phyloP scores from a whole-genome alignment of 2,797 vertebrate genomes.

The Enteromius unitaeniatus region DNA sequence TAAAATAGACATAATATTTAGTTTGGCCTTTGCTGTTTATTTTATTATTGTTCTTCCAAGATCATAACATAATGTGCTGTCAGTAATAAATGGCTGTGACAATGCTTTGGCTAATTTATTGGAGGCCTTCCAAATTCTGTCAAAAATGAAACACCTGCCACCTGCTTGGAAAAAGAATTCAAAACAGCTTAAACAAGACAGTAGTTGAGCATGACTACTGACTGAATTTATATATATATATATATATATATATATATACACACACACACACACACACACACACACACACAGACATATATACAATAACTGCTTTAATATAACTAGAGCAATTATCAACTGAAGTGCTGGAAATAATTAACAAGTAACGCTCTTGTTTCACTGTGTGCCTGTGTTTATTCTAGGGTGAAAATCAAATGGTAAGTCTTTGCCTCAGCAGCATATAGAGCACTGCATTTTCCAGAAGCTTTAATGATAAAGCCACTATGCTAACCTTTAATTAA shows the following conservation, averaged over 20 bases:
- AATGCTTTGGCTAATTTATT: neutral
- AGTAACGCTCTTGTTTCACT: neutral
- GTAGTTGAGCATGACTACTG: neutral
- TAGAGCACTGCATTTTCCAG: slow-evolving; percentile 1
- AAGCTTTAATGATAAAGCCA: slow-evolving; percentile 34
- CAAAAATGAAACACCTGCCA: neutral
- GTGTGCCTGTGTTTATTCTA: slow-evolving; percentile 3
- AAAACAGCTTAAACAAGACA: neutral
- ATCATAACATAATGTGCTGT: slow-evolving; percentile 18
- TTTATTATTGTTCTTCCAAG: neutral
- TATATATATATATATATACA: too few species aligned
- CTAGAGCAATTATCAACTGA: neutral
- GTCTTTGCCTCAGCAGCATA: neutral
- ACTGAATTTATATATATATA: neutral
- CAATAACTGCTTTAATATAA: neutral
- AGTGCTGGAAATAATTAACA: neutral
- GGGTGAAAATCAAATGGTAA: slow-evolving; percentile 16
- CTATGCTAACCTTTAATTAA: slow-evolving; percentile 32
- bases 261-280: too few species aligned
- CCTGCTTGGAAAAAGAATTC: neutral
- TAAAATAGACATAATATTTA: neutral
- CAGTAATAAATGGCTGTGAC: slow-evolving; percentile 8
- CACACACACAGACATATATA: too few species aligned
- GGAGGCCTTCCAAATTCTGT: slow-evolving; percentile 5
- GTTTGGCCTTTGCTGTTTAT: neutral